phyloP scores from a whole-genome alignment of 2,113 vertebrate species.

The Gopherus evgoodei region DNA sequence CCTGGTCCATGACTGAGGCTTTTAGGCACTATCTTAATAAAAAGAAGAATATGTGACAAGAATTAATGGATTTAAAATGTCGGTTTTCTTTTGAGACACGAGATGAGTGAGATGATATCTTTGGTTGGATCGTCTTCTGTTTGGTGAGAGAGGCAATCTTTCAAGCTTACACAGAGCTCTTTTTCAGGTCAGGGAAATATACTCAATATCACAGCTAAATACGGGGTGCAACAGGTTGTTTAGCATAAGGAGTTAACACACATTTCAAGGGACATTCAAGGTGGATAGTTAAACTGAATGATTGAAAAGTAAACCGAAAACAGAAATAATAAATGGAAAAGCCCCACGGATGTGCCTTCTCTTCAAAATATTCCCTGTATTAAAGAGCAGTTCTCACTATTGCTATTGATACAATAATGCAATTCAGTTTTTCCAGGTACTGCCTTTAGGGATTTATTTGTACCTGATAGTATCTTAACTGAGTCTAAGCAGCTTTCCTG shows the following conservation, averaged over 20 bases:
- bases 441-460: background rate
- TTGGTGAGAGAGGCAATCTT: background rate
- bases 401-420: background rate
- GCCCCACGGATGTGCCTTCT: background rate
- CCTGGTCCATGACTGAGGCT: too few relatives aligned
- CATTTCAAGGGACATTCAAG: background rate
- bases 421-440: background rate
- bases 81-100: background rate
- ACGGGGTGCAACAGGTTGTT: background rate
- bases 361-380: background rate
- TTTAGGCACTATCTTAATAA: too few relatives aligned
- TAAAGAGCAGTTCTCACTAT: constrained; percentile 38
- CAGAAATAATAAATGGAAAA: constrained; percentile 7
- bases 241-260: background rate
- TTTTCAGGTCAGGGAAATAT: background rate
- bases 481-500: background rate
- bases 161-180: background rate
- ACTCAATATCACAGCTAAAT: background rate
- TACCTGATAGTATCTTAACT: background rate
- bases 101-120: background rate
- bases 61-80: background rate
- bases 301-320: background rate
- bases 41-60: background rate
- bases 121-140: background rate
- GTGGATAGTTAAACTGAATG: background rate